These are phyloP conservation scores for Galago senegalensis DNA, from an alignment of 2,797 vertebrate species.

Conservation along the genomic window DNA sequence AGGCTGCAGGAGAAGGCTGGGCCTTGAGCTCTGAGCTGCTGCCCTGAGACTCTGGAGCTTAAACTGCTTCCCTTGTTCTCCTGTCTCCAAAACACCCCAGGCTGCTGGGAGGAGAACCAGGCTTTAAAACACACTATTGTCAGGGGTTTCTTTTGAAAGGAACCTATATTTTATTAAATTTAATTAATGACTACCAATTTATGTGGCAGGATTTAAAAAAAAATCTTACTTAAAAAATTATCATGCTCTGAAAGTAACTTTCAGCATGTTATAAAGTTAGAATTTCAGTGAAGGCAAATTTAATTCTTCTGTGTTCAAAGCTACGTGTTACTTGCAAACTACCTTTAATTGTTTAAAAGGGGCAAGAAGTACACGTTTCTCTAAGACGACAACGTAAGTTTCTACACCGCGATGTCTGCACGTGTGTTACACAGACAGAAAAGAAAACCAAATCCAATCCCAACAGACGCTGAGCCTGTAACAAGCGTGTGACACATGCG, in stretches of 20 bases:
- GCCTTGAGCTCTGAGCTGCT: conserved; percentile 81
- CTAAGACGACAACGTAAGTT: not conserved
- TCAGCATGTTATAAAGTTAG: conserved; percentile 29
- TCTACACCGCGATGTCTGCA: not conserved
- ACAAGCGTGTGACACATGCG: not conserved
- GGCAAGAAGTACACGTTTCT: not conserved
- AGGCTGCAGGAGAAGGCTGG: conserved; percentile 85
- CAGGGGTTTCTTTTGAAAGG: conserved; percentile 47
- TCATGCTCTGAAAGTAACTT: conserved; percentile 35
- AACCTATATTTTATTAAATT: conserved; percentile 67
- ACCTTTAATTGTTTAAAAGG: conserved; percentile 19
- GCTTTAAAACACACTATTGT: conserved; percentile 51
- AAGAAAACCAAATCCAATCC: not conserved
- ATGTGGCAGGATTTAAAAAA: conserved; percentile 2
- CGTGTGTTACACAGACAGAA: conserved; percentile 3
- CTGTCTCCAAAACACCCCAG: conserved; percentile 54
- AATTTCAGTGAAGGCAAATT: conserved; percentile 58
- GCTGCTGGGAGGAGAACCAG: conserved; percentile 59
- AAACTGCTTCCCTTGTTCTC: conserved; percentile 64
- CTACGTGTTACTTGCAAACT: conserved; percentile 17
- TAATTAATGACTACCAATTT: conserved; percentile 32
- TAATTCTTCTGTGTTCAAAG: conserved; percentile 39
- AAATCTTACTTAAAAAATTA: not conserved
- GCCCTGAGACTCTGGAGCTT: conserved; percentile 64
- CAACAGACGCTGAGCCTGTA: not conserved